Percentiles rank a stretch among this genome's conserved stretches.
Conservation (phyloP, 2,113 vertebrate genomes). For the Syngnathus floridae region DNA sequence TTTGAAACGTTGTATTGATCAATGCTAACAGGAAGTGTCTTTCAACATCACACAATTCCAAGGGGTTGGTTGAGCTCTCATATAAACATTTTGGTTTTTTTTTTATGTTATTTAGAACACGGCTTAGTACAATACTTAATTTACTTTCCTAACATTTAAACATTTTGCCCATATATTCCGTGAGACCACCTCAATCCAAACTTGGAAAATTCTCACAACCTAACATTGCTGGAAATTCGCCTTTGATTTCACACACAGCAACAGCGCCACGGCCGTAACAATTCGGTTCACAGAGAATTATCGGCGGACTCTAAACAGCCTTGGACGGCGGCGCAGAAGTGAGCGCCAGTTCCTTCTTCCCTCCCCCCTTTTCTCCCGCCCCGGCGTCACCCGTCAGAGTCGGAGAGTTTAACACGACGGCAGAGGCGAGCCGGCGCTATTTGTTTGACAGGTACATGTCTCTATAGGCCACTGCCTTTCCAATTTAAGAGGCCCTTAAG, state of each 20-base stretch:
- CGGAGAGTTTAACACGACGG: constrained; percentile 36
- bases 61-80: no score
- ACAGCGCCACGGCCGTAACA: constrained; percentile 42
- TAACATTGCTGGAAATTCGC: neutral
- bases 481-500: constrained; percentile 66
- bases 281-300: constrained; percentile 41
- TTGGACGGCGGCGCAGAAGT: constrained; percentile 41
- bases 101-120: no score
- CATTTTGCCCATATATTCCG: neutral
- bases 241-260: neutral
- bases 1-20: constrained; percentile 57
- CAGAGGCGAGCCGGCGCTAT: constrained; percentile 45
- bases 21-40: constrained; percentile 49
- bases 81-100: no score
- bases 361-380: neutral
- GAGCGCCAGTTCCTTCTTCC: constrained; percentile 21
- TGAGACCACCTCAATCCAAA: neutral
- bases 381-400: neutral
- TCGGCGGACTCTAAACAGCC: constrained; percentile 43
- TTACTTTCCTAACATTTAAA: neutral
- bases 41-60: neutral
- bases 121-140: no score
- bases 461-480: constrained; percentile 62
- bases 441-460: constrained; percentile 69
- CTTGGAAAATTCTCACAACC: neutral